These are phyloP conservation scores for Drosophila ohnishii DNA, from an alignment of 1,140 invertebrate genomes.

Conservation along the genomic window DNA sequence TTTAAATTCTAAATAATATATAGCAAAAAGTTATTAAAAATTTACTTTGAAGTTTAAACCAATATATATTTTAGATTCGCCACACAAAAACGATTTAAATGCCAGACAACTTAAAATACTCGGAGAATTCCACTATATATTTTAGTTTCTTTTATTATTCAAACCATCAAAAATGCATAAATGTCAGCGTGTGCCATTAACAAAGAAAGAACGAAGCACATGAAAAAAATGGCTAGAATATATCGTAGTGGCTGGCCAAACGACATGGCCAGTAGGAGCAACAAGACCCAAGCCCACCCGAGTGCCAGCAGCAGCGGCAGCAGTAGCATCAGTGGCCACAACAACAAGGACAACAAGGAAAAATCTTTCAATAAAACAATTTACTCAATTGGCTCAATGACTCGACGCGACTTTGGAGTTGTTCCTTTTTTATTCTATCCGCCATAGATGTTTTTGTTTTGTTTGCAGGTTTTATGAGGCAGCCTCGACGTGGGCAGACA, in stretches of 20 bases:
- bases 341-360: slow-evolving; percentile 56
- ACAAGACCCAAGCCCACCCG: slow-evolving; percentile 4
- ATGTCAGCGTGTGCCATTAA: slow-evolving; percentile 55
- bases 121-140: slow-evolving; percentile 16
- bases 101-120: slow-evolving; percentile 1
- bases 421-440: slow-evolving; percentile 13
- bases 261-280: slow-evolving; percentile 19
- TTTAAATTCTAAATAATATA: background rate
- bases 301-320: background rate
- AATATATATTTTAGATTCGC: background rate
- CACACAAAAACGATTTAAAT: slow-evolving; percentile 17
- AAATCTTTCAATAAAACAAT: slow-evolving; percentile 81
- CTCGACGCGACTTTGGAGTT: slow-evolving; percentile 65
- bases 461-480: slow-evolving; percentile 69
- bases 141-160: slow-evolving; percentile 29
- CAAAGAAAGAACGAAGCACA: slow-evolving; percentile 15
- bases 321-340: slow-evolving; percentile 29
- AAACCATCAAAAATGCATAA: slow-evolving; percentile 76
- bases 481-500: slow-evolving; percentile 49
- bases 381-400: slow-evolving; percentile 80
- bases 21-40: too few species aligned
- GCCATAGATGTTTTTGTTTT: slow-evolving; percentile 43
- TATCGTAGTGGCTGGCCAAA: slow-evolving; percentile 20
- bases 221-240: slow-evolving; percentile 33
- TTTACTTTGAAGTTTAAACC: background rate